phyloP scores from a whole-genome alignment of 2,797 vertebrate genomes.

The Hoplostethus mediterraneus region DNA sequence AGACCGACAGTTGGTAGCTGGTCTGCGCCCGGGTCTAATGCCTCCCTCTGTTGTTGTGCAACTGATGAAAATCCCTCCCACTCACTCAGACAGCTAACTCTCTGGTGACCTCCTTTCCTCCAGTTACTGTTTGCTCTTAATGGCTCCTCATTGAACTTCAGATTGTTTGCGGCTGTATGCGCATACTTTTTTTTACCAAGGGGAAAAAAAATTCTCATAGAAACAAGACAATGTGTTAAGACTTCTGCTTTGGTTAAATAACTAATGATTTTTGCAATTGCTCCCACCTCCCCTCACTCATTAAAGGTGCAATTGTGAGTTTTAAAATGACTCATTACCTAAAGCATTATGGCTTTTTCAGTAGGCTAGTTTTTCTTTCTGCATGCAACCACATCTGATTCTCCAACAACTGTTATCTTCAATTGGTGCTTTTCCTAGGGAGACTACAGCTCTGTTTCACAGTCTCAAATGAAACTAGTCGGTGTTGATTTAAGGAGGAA shows the following conservation, averaged over 20 bases:
- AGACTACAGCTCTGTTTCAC: slow-evolving; percentile 31
- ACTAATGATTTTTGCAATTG: slow-evolving; percentile 5
- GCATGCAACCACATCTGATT: slow-evolving; percentile 29
- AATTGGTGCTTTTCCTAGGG: not conserved
- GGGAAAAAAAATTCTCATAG: not conserved
- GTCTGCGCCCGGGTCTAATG: slow-evolving; percentile 65
- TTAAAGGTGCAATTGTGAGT: slow-evolving; percentile 8
- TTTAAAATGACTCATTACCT: slow-evolving; percentile 43
- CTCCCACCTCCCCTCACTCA: not conserved
- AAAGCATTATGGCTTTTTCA: not conserved
- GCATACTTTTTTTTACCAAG: not conserved
- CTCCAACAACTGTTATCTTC: slow-evolving; percentile 36
- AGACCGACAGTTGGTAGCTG: slow-evolving; percentile 66
- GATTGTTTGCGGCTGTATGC: slow-evolving; percentile 3
- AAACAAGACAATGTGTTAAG: slow-evolving; percentile 4
- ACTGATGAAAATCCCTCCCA: slow-evolving; percentile 70
- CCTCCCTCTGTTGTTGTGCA: slow-evolving; percentile 73
- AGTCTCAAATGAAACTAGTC: slow-evolving; percentile 7
- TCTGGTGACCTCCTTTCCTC: slow-evolving; percentile 75
- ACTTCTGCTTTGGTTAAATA: slow-evolving; percentile 10
- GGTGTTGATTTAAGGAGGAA: slow-evolving; percentile 8
- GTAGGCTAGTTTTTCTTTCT: slow-evolving; percentile 18
- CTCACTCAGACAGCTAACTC: slow-evolving; percentile 72
- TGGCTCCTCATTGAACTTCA: slow-evolving; percentile 30
- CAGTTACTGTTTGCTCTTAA: slow-evolving; percentile 41